phyloP scores from a whole-genome alignment of 1,140 invertebrate genomes.

The Triops longicaudatus region DNA sequence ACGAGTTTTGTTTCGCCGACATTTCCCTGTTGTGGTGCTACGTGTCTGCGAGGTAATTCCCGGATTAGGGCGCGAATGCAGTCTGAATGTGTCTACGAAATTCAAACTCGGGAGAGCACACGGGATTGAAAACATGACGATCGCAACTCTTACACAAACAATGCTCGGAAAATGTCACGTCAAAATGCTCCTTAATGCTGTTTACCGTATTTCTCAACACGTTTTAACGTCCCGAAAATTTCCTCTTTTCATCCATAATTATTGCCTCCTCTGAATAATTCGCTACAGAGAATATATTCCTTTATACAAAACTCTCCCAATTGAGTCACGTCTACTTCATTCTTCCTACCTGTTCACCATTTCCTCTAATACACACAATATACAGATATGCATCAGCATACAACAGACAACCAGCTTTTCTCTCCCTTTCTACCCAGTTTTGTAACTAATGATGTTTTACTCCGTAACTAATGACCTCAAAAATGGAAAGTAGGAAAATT shows the following conservation, averaged over 20 bases:
- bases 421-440: neutral
- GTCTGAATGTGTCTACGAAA: neutral
- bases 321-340: neutral
- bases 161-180: conserved; percentile 5
- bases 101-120: neutral
- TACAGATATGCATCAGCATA: neutral
- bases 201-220: neutral
- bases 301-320: neutral
- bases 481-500: neutral
- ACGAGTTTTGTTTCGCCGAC: neutral
- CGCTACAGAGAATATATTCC: neutral
- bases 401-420: neutral
- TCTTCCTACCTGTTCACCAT: neutral
- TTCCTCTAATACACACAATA: too few species aligned
- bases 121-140: neutral
- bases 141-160: neutral
- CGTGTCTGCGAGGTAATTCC: neutral
- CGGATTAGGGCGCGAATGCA: neutral
- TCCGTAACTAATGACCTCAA: neutral
- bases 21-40: neutral
- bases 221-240: neutral
- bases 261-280: too few species aligned
- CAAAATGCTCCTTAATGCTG: neutral
- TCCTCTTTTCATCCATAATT: too few species aligned
- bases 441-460: too few species aligned